Percentiles rank a stretch among this genome's conserved stretches.
These are phyloP conservation scores for Tragelaphus scriptus DNA, from an alignment of 2,113 vertebrate species.

Conservation along the genomic window DNA sequence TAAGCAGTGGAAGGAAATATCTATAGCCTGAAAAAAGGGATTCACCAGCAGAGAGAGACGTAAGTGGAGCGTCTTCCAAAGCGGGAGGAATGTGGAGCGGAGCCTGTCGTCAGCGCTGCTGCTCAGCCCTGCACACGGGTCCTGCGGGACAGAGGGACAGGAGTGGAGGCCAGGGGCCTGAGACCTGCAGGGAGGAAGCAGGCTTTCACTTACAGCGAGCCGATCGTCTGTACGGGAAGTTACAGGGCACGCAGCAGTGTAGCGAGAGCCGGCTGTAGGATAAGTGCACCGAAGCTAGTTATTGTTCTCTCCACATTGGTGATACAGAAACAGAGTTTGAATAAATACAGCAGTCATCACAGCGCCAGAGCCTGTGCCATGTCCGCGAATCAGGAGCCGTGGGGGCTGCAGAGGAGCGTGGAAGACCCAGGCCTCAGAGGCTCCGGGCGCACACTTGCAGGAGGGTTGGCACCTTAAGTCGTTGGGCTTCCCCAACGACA, in stretches of 20 bases:
- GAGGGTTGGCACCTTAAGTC: background rate
- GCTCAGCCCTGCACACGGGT: too few species aligned
- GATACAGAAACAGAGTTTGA: background rate
- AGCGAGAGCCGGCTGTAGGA: background rate
- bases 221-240: background rate
- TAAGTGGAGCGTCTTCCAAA: background rate
- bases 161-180: background rate
- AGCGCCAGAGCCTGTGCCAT: background rate
- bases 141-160: background rate
- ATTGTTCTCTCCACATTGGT: accelerated
- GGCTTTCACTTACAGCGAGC: background rate
- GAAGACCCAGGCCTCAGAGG: background rate
- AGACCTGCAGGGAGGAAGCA: background rate
- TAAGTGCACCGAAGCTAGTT: background rate
- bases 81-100: background rate
- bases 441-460: accelerated
- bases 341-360: background rate
- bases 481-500: background rate
- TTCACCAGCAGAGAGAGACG: background rate
- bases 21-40: background rate
- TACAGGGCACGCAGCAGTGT: accelerated
- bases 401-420: background rate
- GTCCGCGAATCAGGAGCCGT: background rate
- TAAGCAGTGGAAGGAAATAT: background rate
- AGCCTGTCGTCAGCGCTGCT: background rate